These are phyloP conservation scores for Ennomos quercinarius DNA, from an alignment of 2,888 invertebrate species.

Conservation along the genomic window DNA sequence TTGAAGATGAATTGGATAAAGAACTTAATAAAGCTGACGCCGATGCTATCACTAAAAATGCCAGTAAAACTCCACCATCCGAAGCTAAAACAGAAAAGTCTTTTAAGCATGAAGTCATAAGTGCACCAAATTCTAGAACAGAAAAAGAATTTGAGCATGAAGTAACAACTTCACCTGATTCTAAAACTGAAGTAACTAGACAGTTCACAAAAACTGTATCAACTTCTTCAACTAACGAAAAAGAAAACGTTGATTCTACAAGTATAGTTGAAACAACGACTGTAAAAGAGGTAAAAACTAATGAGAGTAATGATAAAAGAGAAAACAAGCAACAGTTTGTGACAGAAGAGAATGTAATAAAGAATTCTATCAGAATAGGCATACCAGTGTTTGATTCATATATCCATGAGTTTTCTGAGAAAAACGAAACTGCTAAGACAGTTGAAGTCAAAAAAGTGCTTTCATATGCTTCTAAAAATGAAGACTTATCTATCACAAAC, in stretches of 20 bases:
- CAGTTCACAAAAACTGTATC: slow-evolving; percentile 23
- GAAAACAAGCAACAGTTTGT: slow-evolving; percentile 20
- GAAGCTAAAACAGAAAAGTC: slow-evolving; percentile 11
- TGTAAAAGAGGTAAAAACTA: slow-evolving; percentile 23
- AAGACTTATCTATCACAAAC: slow-evolving; percentile 12
- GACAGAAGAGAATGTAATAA: slow-evolving; percentile 40
- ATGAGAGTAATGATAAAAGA: slow-evolving; percentile 17
- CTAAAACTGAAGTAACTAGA: slow-evolving; percentile 26
- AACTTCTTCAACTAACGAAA: slow-evolving; percentile 15
- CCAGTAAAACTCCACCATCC: slow-evolving; percentile 3
- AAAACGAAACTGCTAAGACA: slow-evolving; percentile 23
- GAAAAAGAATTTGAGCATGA: slow-evolving; percentile 25
- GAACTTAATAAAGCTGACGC: slow-evolving; percentile 10
- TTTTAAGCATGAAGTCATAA: slow-evolving; percentile 27
- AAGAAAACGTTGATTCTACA: slow-evolving; percentile 27
- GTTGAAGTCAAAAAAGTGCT: slow-evolving; percentile 31
- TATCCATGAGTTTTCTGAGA: slow-evolving; percentile 26
- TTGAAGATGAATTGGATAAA: slow-evolving; percentile 21
- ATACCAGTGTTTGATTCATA: slow-evolving; percentile 39
- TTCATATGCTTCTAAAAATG: slow-evolving; percentile 23
- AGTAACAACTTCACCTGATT: slow-evolving; percentile 29
- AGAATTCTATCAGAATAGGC: slow-evolving; percentile 33
- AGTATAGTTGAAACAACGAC: slow-evolving; percentile 29
- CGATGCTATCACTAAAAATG: slow-evolving; percentile 17
- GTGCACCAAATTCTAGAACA: slow-evolving; percentile 31